Base-by-base conservation (phyloP, 1,140 invertebrate species). In the Drosophila pallidifrons region DNA sequence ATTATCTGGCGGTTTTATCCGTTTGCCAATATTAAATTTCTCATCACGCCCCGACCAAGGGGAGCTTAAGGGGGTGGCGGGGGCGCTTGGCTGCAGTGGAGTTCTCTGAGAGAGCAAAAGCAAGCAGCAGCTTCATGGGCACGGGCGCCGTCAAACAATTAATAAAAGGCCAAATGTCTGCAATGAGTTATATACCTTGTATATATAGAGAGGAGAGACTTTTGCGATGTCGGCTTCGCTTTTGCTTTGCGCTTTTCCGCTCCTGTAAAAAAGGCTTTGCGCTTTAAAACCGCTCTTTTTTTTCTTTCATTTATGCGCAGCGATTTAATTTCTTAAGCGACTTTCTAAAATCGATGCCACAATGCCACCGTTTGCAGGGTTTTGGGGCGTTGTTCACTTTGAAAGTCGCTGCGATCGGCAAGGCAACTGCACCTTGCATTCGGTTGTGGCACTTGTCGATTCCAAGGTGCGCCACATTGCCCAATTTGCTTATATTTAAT, bases 11-110 rank as follows among this genome's bases (percentile, higher is more conserved):
- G 85, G 85, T 89, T 89, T 89, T 89, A 89, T 89, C 85, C 85
- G 85, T 89, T 89, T 89, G 85, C 85, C 85, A 89, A 89, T 89
- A 89, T 89, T 89, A 89, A 89, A 89, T 89, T 89, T 89, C 85
- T 89, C 85, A 89, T 89, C 85, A 89, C 85, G 85, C 85, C 85
- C 85, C 83, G 85, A 85, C 70, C 51, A 59, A 54, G 65, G 74
- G 64, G 20, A 25, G 49, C 28, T 11, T 28, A 49, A 45, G 61
- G 54, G 66, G 69, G 59, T 20, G 47, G 63, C 6, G 11, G 54
- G 47, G 45, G 46, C 20, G 15, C 13, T 11, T 10, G 38, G 4
- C n/a, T 25, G 20, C 20, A 38, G 55, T 7, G 41, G 69, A 58
- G 46, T 68, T 57, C 51, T 30, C 64, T 71, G 55, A 68, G 41